Percentiles rank a stretch among this genome's conserved stretches.
Evolutionary conservation across 2,888 invertebrate species (phyloP).

Genomic region (Dolichomitus sp.): DNA sequence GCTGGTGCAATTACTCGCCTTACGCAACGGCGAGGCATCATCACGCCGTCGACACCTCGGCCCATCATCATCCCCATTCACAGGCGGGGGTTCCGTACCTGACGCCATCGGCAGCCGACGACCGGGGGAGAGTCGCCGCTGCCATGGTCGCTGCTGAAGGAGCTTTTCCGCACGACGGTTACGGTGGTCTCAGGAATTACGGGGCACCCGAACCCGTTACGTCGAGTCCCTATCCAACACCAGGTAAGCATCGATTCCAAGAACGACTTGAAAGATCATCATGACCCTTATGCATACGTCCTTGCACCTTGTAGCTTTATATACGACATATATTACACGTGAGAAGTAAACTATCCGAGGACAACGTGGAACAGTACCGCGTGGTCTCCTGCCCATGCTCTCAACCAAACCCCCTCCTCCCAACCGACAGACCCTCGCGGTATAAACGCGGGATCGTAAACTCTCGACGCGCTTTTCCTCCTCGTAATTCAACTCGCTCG

Average conservation of each 20-base stretch:
- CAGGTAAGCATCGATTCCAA: constrained; percentile 89
- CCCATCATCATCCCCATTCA: constrained; percentile 88
- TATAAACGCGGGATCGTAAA: constrained; percentile 75
- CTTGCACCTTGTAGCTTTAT: constrained; percentile 7
- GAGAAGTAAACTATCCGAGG: constrained; percentile 39
- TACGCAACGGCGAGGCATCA: constrained; percentile 89
- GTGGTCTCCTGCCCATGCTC: constrained; percentile 42
- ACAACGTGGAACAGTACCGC: constrained; percentile 61
- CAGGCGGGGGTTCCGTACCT: constrained; percentile 89
- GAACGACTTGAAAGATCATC: not conserved
- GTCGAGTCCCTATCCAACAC: constrained; percentile 92
- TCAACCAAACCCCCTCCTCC: constrained; percentile 1
- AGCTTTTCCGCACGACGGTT: constrained; percentile 92
- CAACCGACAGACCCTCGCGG: constrained; percentile 51
- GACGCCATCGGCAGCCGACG: constrained; percentile 89
- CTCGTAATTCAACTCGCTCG: constrained; percentile 75
- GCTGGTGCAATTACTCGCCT: constrained; percentile 92
- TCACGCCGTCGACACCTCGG: constrained; percentile 86
- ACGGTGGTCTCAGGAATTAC: constrained; percentile 91
- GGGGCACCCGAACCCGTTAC: constrained; percentile 91
- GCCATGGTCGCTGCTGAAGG: constrained; percentile 88
- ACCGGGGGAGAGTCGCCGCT: constrained; percentile 89
- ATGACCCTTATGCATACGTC: not conserved
- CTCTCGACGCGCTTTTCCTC: constrained; percentile 76
- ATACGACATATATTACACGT: constrained; percentile 7